Evolutionary conservation across 2,113 vertebrate genomes (phyloP), one percentile per base, ranked within the genome.

Genomic region (Orthonyx spaldingii): DNA sequence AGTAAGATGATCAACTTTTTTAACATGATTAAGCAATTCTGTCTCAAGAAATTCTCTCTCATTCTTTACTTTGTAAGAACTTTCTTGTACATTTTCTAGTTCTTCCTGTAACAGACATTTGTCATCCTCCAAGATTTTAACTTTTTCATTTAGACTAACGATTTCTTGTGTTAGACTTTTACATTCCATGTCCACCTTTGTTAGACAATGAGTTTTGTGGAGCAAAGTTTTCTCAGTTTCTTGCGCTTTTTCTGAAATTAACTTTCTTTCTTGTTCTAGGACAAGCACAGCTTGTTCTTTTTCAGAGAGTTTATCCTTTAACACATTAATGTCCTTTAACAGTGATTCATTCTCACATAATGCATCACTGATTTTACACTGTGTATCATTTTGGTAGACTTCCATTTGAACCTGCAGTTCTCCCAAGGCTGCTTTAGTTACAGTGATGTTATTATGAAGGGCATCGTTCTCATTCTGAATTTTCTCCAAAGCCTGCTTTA

Each of bases 1-100:
- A 0, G 98, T 98, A 64, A 98, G 96, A 55, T 98, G 96, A 41
- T 98, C 98, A 3, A 99, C 97, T 60, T 94, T 98, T 91, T 98
- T 98, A 1, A 98, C 95, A 52, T 98, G 98, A 92, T 98, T 98
- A 22, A 98, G 98, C 76, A 98, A 97, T 37, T 99, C 97, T 0
- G 98, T 98, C 92, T 99, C 98, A 91, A 99, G 97, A 97, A 98
- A 98, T 35, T 99, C 98, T 32, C 98, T 98, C 95, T 99, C 98
- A 68, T 98, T 98, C 87, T 99, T 99, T 13, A 98, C 98, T 93
- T 98, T 98, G 78, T 98, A 98, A 16, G 98, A 99, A 42, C 76
- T 97, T 95, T 99, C 98, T 82, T 98, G 98, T 5, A 96, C 95
- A 33, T 98, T 98, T 92, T 99, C 98, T 17, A 99, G 97, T 96